Conservation (phyloP, 1,140 invertebrate species). For the Gryon sp. region DNA sequence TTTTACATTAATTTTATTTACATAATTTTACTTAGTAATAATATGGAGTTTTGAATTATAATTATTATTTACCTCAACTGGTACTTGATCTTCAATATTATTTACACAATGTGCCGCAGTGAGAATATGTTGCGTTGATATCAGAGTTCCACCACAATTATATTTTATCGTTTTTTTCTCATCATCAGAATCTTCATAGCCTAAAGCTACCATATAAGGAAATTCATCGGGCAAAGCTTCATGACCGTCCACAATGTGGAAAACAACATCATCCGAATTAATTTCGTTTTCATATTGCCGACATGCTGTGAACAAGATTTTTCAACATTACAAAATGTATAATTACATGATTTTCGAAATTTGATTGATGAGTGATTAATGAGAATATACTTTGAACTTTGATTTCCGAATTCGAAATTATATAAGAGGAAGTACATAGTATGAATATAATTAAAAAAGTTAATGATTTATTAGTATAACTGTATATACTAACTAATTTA, state of each 20-base stretch:
- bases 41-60: no score
- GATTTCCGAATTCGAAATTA: no score
- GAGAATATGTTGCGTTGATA: constrained; percentile 86
- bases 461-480: no score
- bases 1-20: no score
- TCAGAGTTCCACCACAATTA: constrained; percentile 89
- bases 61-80: constrained; percentile 68
- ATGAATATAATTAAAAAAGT: no score
- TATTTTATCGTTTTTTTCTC: constrained; percentile 73
- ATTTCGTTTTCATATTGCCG: constrained; percentile 69
- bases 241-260: constrained; percentile 66
- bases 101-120: constrained; percentile 91
- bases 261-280: constrained; percentile 34
- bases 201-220: constrained; percentile 72
- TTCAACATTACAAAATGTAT: no score
- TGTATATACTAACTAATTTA: no score
- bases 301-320: no score
- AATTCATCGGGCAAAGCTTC: constrained; percentile 64
- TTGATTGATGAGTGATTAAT: no score
- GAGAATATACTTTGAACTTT: no score
- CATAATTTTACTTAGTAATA: background rate
- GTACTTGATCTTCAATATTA: constrained; percentile 69
- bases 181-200: constrained; percentile 58
- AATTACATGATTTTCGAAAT: no score
- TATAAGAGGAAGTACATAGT: no score